phyloP scores from a whole-genome alignment of 2,797 vertebrate species.

The Alcedo atthis region DNA sequence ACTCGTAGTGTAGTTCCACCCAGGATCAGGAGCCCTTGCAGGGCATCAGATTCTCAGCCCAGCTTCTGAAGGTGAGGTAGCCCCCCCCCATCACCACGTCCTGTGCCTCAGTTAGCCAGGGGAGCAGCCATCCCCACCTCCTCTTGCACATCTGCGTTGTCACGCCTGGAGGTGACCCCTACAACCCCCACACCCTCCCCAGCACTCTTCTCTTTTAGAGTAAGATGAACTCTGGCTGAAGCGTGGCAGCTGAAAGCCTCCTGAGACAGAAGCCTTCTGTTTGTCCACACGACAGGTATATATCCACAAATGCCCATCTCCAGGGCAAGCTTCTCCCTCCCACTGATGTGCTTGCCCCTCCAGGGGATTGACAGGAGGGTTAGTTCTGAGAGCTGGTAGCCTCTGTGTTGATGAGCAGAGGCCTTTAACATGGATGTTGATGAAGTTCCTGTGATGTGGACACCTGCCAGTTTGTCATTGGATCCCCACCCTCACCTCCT shows the following conservation, averaged over 20 bases:
- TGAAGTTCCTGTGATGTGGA: constrained; percentile 33
- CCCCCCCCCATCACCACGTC: not conserved
- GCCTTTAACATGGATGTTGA: constrained; percentile 40
- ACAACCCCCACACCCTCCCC: constrained; percentile 7
- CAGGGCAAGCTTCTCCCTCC: not conserved
- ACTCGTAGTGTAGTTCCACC: not conserved
- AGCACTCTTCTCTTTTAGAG: constrained; percentile 35
- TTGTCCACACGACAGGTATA: not conserved
- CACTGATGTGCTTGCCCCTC: not conserved
- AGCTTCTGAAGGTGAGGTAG: not conserved
- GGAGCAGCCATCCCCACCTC: not conserved
- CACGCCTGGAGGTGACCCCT: not conserved
- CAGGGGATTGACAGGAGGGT: not conserved
- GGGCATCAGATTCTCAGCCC: constrained; percentile 10
- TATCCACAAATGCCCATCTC: rapidly evolving
- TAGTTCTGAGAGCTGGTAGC: constrained; percentile 27
- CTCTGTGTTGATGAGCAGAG: not conserved
- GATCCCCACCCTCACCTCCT: constrained; percentile 1
- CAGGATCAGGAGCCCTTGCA: constrained; percentile 15
- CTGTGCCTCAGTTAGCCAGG: not conserved
- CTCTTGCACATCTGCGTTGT: not conserved
- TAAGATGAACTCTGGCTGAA: constrained; percentile 22
- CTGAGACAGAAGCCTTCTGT: not conserved
- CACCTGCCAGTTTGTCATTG: constrained; percentile 16
- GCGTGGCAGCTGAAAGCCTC: not conserved